A percentile compares a stretch with the other conserved stretches of the same genome.
Evolutionary conservation across 2,888 invertebrate species (phyloP).

Genomic region (Fragum sueziense): DNA sequence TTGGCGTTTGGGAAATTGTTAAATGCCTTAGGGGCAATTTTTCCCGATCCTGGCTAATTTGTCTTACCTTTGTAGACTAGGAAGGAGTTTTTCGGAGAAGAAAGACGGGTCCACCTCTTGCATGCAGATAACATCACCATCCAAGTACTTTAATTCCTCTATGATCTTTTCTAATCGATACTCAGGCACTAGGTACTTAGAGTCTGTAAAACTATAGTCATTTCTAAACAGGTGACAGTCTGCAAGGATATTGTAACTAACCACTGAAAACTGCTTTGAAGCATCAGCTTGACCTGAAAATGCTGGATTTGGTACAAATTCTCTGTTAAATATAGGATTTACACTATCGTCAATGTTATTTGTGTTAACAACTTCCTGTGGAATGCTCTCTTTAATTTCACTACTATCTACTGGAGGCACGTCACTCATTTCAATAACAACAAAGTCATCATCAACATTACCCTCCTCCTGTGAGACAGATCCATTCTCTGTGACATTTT

Average conservation of each 20-base stretch:
- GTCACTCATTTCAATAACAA: conserved; percentile 72
- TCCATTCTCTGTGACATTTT: conserved; percentile 39
- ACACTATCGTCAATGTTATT: conserved; percentile 20
- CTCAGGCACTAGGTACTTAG: conserved; percentile 68
- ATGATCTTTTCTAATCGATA: conserved; percentile 75
- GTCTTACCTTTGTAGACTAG: conserved; percentile 72
- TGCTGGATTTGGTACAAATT: conserved; percentile 68
- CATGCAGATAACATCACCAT: conserved; percentile 80
- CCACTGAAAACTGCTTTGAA: conserved; percentile 74
- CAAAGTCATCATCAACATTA: conserved; percentile 66
- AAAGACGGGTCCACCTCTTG: conserved; percentile 79
- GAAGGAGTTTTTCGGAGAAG: conserved; percentile 66
- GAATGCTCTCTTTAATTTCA: conserved; percentile 67
- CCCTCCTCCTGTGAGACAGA: conserved; percentile 30
- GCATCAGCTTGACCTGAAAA: conserved; percentile 57
- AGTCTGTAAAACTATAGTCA: conserved; percentile 72
- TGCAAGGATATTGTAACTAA: conserved; percentile 80
- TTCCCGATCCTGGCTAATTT: too few species aligned
- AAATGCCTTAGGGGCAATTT: too few species aligned
- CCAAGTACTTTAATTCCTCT: conserved; percentile 76
- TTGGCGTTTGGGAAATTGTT: too few species aligned
- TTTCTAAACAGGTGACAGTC: conserved; percentile 76
- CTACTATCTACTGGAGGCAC: conserved; percentile 71
- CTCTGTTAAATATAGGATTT: conserved; percentile 67
- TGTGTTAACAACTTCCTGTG: conserved; percentile 39